phyloP scores from a whole-genome alignment of 2,888 invertebrate genomes.

The Drepana falcataria region DNA sequence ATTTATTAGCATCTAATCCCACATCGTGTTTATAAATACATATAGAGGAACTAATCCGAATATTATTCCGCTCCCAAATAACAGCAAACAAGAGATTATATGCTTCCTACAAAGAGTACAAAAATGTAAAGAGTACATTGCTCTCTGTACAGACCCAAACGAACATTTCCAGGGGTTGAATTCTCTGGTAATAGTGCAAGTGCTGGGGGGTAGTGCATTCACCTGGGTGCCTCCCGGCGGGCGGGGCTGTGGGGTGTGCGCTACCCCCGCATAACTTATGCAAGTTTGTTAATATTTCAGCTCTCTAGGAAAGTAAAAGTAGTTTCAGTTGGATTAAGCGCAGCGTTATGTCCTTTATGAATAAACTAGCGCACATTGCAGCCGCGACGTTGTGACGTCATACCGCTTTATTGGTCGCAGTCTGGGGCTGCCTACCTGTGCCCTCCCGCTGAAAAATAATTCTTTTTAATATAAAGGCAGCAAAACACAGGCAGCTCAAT shows the following conservation, averaged over 20 bases:
- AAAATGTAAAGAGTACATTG: slow-evolving; percentile 36
- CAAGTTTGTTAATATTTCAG: slow-evolving; percentile 73
- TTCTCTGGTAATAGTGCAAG: slow-evolving; percentile 28
- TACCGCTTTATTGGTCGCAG: not conserved
- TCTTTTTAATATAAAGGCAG: too few species aligned
- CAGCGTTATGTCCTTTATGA: slow-evolving; percentile 14
- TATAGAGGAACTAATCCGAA: not conserved
- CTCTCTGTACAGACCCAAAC: slow-evolving; percentile 28
- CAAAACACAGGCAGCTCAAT: too few species aligned
- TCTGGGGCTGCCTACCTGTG: not conserved
- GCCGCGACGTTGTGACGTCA: not conserved
- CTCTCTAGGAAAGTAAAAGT: slow-evolving; percentile 65
- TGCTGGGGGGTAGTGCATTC: slow-evolving; percentile 44
- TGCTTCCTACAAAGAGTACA: slow-evolving; percentile 30
- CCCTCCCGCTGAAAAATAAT: too few species aligned
- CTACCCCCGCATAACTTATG: slow-evolving; percentile 56
- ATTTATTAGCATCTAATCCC: not conserved
- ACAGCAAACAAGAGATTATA: slow-evolving; percentile 6
- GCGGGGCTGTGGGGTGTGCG: not conserved
- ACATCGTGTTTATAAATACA: slow-evolving; percentile 6
- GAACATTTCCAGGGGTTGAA: slow-evolving; percentile 25
- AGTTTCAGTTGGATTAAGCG: slow-evolving; percentile 21
- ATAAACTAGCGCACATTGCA: slow-evolving; percentile 12
- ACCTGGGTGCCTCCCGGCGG: slow-evolving; percentile 33
- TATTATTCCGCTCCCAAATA: not conserved